These are phyloP conservation scores for Helarctos malayanus DNA, from an alignment of 2,797 vertebrate genomes.

Conservation along the genomic window DNA sequence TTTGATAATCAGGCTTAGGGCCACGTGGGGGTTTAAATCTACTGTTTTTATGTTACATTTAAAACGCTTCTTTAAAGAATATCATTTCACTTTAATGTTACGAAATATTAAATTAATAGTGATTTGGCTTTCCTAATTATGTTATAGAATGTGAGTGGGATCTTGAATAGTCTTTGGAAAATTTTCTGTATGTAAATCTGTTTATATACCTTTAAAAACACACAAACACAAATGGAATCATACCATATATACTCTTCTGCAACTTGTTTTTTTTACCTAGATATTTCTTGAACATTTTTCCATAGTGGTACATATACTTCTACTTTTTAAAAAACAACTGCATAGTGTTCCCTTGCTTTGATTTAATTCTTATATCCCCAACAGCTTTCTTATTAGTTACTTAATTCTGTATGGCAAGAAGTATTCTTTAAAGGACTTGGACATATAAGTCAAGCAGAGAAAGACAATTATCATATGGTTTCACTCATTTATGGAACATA, in stretches of 20 bases:
- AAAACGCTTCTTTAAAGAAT: background rate
- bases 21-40: background rate
- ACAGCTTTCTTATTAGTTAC: background rate
- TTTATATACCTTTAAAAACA: slow-evolving; percentile 30
- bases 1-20: background rate
- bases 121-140: slow-evolving; percentile 34
- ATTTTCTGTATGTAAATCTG: slow-evolving; percentile 5
- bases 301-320: background rate
- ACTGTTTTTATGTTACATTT: slow-evolving; percentile 10
- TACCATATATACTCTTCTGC: background rate
- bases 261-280: slow-evolving; percentile 18
- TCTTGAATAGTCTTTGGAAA: slow-evolving; percentile 36
- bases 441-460: background rate
- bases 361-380: slow-evolving; percentile 39
- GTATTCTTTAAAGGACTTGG: background rate
- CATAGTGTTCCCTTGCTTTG: slow-evolving; percentile 13
- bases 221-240: background rate
- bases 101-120: background rate
- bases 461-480: too few species aligned
- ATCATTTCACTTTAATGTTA: background rate
- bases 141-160: slow-evolving; percentile 18
- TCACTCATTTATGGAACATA: too few species aligned
- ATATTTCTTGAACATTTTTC: slow-evolving; percentile 24
- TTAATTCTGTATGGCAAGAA: slow-evolving; percentile 46
- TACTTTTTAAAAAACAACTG: background rate